Base-by-base conservation (phyloP, 2,797 vertebrate species). In the Neopelma chrysocephalum region DNA sequence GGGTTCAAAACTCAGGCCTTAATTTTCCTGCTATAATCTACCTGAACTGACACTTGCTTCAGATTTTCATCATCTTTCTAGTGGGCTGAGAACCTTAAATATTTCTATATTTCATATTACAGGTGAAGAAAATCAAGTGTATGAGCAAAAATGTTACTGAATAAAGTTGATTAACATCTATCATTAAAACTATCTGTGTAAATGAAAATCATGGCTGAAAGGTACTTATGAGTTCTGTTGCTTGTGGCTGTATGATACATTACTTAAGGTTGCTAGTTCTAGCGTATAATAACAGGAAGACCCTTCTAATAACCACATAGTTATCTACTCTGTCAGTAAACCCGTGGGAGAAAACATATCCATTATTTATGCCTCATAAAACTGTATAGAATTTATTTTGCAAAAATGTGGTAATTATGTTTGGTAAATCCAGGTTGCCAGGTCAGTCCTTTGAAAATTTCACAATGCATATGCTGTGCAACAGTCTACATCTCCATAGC, bases 401-500 rank as follows among this genome's bases (percentile, higher is more conserved):
- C 31, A 56, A 56, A 60, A 66, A 34, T 27, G 27, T 32, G 23
- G 32, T 42, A 50, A 66, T 69, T 51, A 22, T 9, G 10, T 20
- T 89, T 36, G 14, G 48, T 75, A 36, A 54, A 45, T 65, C 29
- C 38, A 32, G 32, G 10, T 54, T 3, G 1, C 8, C 25, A 82
- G 36, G 57, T 79, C 64, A 69, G 9, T 57, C 19, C 38, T 53
- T 84, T n/a, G 40, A 32, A 6, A 40, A 29, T 80, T 69, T 79
- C 54, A 34, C 38, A 31, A 40, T 5, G 6, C 21, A 36, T 2
- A 3, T 3, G 3, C 57, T 32, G 18, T 53, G 20, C 22, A 51
- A n/a, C 15, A n/a, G 5, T 7, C 53, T 32, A 4, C 18, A 29
- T 27, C 32, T 58, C 43, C 1, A 0, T 38, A 31, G 20, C 45